Evolutionary conservation across 2,113 vertebrate species (phyloP), one percentile per base, ranked within the genome.

Genomic region (Parus major): DNA sequence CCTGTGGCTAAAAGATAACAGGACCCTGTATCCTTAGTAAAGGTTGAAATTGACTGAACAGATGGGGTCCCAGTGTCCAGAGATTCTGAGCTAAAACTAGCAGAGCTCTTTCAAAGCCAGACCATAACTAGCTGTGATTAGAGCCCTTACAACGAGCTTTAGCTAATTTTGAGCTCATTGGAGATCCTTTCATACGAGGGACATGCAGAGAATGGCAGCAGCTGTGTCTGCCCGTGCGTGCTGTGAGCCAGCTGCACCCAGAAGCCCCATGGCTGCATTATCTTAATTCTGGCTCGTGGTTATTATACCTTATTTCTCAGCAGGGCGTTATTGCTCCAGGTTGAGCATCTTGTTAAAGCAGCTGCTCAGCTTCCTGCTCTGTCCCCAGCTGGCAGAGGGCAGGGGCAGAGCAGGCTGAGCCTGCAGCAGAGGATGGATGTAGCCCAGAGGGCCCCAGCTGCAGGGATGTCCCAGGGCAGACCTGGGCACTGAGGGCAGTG

Each of bases 261-360:
- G 77, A 52, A 91, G 53, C 82, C 90, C 42, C 83, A 17, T 5
- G 76, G 82, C 63, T 14, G 1, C 53, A 82, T 85, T 94, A 36
- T 61, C 57, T 17, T 23, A 71, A 31, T 36, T 44, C 49, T 90
- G 63, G 9, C 53, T 53, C 18, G 0, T 0, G 57, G 70, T 70
- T 88, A 82, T 94, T 93, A 46, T 49, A 76, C 63, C 50, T 94
- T 41, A 92, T 73, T 95, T 93, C 96, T 82, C 92, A 96, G 85
- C 88, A 95, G 79, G 93, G 46, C 15, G 4, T 71, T 57, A 61
- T 64, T 90, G 88, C 78, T 87, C 59, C 85, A 76, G 66, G 41
- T 93, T 82, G 73, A 95, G 20, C 20, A 52, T 68, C 66, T 50
- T 65, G 28, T 35, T 76, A 76, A 85, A 27, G 57, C 0, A 14